These are phyloP conservation scores for Phymastichus coffea DNA, from an alignment of 1,140 invertebrate species.

Conservation along the genomic window DNA sequence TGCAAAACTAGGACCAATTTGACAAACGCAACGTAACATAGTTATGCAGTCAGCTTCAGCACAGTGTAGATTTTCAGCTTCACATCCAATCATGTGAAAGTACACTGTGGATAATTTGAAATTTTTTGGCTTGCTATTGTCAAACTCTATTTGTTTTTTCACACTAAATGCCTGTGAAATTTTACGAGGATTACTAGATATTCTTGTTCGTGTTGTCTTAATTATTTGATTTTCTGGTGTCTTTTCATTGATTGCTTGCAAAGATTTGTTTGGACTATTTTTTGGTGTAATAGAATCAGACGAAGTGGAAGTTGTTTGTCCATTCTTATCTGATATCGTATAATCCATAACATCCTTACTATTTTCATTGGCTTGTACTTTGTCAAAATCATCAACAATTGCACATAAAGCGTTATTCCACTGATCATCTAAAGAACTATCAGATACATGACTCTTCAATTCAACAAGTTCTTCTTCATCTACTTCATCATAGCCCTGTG, in stretches of 20 bases:
- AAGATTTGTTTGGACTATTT: conserved; percentile 14
- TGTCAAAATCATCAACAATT: conserved; percentile 39
- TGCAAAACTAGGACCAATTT: conserved; percentile 57
- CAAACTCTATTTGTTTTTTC: conserved; percentile 4
- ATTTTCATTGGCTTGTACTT: neutral
- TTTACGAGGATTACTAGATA: neutral
- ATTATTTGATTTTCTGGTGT: conserved; percentile 48
- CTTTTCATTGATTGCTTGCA: conserved; percentile 46
- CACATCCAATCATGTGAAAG: conserved; percentile 52
- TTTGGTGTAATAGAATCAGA: neutral
- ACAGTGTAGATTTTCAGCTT: conserved; percentile 53
- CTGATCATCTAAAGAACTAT: conserved; percentile 33
- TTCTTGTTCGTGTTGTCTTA: too few relatives aligned
- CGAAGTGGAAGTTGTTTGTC: neutral
- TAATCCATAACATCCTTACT: conserved; percentile 14
- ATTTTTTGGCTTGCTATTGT: conserved; percentile 28
- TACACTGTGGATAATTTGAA: conserved; percentile 60
- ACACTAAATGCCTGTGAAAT: neutral
- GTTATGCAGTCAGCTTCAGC: conserved; percentile 65
- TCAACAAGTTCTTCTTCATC: neutral
- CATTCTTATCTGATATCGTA: neutral
- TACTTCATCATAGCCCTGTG: conserved; percentile 10
- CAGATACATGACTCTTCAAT: conserved; percentile 20
- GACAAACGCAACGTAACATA: conserved; percentile 58
- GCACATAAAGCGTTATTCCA: conserved; percentile 40